phyloP scores from a whole-genome alignment of 2,888 invertebrate genomes.

The Melieria picta region DNA sequence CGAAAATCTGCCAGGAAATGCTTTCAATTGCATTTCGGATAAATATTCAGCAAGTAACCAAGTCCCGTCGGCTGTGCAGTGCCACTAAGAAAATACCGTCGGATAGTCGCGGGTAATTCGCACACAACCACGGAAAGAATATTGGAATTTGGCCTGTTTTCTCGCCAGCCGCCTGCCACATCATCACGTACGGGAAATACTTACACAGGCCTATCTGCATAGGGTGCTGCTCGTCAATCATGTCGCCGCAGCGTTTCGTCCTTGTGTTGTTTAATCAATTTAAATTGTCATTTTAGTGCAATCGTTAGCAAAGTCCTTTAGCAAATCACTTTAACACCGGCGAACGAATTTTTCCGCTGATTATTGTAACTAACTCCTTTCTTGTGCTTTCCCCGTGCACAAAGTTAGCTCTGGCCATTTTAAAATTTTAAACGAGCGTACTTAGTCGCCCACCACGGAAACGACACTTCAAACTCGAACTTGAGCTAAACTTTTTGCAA shows the following conservation, averaged over 20 bases:
- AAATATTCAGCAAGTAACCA: background rate
- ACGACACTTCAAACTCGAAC: background rate
- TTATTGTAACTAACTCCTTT: too few species aligned
- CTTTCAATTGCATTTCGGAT: too few species aligned
- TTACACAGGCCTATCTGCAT: constrained; percentile 64
- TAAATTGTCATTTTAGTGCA: too few species aligned
- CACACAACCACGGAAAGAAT: background rate
- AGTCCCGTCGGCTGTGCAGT: background rate
- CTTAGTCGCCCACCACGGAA: background rate
- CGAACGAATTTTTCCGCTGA: too few species aligned
- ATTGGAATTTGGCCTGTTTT: background rate
- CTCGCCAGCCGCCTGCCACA: background rate
- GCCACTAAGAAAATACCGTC: constrained; percentile 11
- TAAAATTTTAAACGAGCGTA: background rate
- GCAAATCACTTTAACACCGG: too few species aligned
- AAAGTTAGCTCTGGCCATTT: too few species aligned
- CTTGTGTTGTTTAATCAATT: too few species aligned
- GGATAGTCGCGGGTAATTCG: background rate
- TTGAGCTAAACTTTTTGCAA: constrained; percentile 1
- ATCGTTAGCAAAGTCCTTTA: too few species aligned
- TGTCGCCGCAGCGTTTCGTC: constrained; percentile 32
- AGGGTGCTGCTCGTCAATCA: constrained; percentile 65
- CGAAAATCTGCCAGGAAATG: too few species aligned
- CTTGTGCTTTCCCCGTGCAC: too few species aligned
- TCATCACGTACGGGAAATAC: constrained; percentile 47